phyloP scores from a whole-genome alignment of 1,140 invertebrate species.

The Fopius arisanus region DNA sequence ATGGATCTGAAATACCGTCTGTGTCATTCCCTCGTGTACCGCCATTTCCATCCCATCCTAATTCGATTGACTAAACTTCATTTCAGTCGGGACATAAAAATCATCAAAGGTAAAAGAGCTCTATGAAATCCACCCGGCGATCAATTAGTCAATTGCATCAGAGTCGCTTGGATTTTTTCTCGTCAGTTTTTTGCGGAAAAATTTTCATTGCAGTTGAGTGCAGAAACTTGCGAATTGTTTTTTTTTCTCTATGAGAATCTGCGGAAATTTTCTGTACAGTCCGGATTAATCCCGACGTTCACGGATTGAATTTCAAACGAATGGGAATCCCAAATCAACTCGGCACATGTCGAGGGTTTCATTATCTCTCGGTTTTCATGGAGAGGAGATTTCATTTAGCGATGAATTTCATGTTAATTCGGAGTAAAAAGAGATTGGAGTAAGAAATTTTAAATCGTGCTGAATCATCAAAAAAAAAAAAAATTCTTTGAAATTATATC shows the following conservation, averaged over 20 bases:
- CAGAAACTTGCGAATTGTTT: not conserved
- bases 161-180: not conserved
- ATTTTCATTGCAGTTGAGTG: not conserved
- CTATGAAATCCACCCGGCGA: not conserved
- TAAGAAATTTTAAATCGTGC: too few species aligned
- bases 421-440: too few species aligned
- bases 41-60: not conserved
- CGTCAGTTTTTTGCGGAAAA: not conserved
- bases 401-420: too few species aligned
- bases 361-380: not conserved
- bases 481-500: too few species aligned
- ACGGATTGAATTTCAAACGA: too few species aligned
- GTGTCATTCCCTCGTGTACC: not conserved
- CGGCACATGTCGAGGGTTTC: too few species aligned
- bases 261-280: not conserved
- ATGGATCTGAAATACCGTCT: slow-evolving; percentile 1
- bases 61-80: not conserved
- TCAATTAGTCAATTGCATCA: not conserved
- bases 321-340: not conserved
- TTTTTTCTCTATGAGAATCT: not conserved
- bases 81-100: not conserved
- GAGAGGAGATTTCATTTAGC: too few species aligned
- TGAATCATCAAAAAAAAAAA: too few species aligned
- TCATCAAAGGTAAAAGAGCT: not conserved
- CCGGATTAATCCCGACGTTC: too few species aligned